Evolutionary conservation across 2,888 invertebrate genomes (phyloP), one percentile per base, ranked within the genome.

Genomic region (Patella ulyssiponensis): DNA sequence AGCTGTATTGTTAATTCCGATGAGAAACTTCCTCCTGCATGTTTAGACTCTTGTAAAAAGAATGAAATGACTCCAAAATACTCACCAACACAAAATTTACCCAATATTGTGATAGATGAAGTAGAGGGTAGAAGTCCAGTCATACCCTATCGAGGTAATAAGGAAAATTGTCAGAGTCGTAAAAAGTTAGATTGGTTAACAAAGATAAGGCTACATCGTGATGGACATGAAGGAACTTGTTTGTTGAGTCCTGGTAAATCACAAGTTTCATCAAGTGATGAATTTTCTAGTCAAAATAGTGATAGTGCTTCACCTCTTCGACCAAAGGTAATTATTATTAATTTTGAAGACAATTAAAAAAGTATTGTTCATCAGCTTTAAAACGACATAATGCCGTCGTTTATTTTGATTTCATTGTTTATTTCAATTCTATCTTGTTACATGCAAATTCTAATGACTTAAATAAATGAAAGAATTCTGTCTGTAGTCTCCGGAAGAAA

Each of bases 31-130:
- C 51, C 44, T 9, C 33, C 44, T 7, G 20, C 64, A 23, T 64
- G 64, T 64, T 20, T 64, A 23, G 20, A 64, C 11, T 64, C 64
- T 64, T 64, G 64, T 64, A 64, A 64, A 64, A 20, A 64, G 64
- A 64, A 64, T 79, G 58, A 77, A 75, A 14, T 80, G 23, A 44
- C 23, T 0, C 54, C 73, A 17, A 23, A 23, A 56, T 44, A 76
- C 27, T 86, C 87, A 5, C 87, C 86, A 14, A 87, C 87, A 12
- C 79, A 83, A 5, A 83, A 84, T 75, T 80, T 87, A 0, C 87
- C 87, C 58, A 87, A 87, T 73, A 74, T 82, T 17, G 83, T 85
- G 11, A 72, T 83, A 15, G 86, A 86, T 73, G 83, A 83, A 69
- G 81, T 83, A 20, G 73, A 78, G 3, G 78, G 69, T 3, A 81